Percentiles rank a stretch among this genome's conserved stretches.
These are phyloP conservation scores for Penelope pileata DNA, from an alignment of 2,113 vertebrate genomes.

Conservation along the genomic window DNA sequence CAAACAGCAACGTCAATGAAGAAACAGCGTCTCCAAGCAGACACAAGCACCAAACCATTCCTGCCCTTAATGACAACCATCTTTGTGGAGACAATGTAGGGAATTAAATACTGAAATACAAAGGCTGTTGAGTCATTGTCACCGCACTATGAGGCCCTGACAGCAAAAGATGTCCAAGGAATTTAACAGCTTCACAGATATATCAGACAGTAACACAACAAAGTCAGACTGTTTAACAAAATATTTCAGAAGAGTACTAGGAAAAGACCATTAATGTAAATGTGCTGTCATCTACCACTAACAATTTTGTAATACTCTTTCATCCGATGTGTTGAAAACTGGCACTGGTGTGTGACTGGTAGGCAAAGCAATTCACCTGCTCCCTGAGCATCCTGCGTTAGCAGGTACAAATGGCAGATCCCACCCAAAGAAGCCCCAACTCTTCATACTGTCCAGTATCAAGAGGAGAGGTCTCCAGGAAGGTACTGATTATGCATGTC, in stretches of 20 bases:
- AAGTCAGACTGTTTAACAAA: background rate
- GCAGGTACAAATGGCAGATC: background rate
- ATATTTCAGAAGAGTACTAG: background rate
- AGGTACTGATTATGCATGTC: background rate
- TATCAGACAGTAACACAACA: background rate
- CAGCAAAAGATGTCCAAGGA: background rate
- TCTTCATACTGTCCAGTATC: background rate
- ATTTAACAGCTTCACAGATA: background rate
- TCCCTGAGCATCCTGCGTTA: background rate
- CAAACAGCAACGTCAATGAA: background rate
- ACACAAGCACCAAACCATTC: background rate
- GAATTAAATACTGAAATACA: background rate
- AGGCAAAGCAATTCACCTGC: background rate
- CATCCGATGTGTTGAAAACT: background rate
- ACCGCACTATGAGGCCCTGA: background rate
- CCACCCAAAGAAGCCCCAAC: background rate
- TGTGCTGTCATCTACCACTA: background rate
- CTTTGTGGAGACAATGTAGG: background rate
- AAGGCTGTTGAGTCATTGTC: background rate
- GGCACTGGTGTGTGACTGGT: no score
- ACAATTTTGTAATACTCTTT: background rate
- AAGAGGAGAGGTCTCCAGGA: background rate
- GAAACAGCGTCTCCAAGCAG: background rate
- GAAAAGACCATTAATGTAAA: background rate
- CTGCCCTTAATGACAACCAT: rapidly evolving